Conservation (phyloP, 2,888 invertebrate species). For the Thymelicus sylvestris region DNA sequence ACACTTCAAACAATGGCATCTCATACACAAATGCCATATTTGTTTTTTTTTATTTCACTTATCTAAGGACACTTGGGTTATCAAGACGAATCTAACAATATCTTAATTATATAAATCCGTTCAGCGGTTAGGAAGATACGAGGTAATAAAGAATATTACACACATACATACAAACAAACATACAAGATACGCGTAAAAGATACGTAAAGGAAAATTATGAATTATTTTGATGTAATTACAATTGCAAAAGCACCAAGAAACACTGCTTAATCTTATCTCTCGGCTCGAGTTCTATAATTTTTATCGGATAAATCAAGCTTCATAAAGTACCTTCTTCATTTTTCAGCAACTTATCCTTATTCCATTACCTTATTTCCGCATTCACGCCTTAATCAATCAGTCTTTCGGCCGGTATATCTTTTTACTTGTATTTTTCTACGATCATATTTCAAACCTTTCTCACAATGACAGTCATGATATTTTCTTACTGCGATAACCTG, state of each 20-base stretch:
- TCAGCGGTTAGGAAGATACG: no score
- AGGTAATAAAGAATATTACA: no score
- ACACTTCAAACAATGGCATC: no score
- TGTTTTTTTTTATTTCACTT: no score
- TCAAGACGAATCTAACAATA: no score
- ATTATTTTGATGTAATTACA: background rate
- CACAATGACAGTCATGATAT: background rate
- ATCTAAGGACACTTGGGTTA: no score
- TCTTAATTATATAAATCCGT: no score
- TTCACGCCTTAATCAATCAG: constrained; percentile 1
- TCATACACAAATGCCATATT: no score
- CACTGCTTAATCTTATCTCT: background rate
- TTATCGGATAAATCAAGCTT: background rate
- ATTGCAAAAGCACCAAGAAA: background rate
- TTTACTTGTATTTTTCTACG: background rate
- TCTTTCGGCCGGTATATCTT: constrained; percentile 1
- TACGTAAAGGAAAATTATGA: no score
- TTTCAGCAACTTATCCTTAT: constrained; percentile 8
- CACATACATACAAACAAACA: no score
- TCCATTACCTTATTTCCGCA: constrained; percentile 3
- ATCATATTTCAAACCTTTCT: constrained; percentile 11
- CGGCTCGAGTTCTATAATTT: background rate
- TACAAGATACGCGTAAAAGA: no score
- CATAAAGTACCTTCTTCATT: background rate
- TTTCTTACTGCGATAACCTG: background rate